Base-by-base conservation (phyloP, 2,797 vertebrate genomes). In the Anguilla megastoma region DNA sequence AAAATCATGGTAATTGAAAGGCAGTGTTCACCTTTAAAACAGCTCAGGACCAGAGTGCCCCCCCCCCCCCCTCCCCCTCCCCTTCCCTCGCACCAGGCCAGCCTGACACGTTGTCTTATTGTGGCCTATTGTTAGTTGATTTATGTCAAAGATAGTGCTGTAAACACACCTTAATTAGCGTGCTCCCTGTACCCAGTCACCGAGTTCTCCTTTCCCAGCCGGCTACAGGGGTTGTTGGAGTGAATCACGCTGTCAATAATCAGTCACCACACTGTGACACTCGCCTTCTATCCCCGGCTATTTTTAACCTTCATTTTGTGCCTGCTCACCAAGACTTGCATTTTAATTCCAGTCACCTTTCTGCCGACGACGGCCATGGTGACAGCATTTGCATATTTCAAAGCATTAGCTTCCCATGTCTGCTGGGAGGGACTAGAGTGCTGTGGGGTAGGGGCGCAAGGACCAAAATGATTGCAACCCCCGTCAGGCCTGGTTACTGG, bases 261-360 rank as follows among this genome's bases (percentile, higher is more conserved):
- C 92, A 90, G 91, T 93, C 87, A 91, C 89, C 54, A 89, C 88
- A 2, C 24, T 66, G 84, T 84, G 87, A 91, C 86, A 86, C 88
- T 90, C 5, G 63, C 79, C 84, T 86, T 90, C 86, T 16, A 1
- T 58, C 87, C 0, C 85, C 14, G 85, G 87, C 89, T 92, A 91
- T 93, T 94, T 94, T 94, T 93, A 88, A 89, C 33, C 90, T 87
- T 86, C 63, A 63, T 71, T 90, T 91, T 33, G 88, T 89, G 92
- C 90, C 84, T 71, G 14, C 54, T 58, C 45, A 56, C 30, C 27
- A 76, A 85, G 86, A 45, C 79, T 90, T 86, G 89, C 91, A 86
- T 91, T 93, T 91, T 89, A 89, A 90, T 93, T 90, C 88, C 63
- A 50, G 50, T 85, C 60, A 82, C 74, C 87, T 85, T 41, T 27